Evolutionary conservation across 2,888 invertebrate species (phyloP).

Genomic region (Thera obeliscata): DNA sequence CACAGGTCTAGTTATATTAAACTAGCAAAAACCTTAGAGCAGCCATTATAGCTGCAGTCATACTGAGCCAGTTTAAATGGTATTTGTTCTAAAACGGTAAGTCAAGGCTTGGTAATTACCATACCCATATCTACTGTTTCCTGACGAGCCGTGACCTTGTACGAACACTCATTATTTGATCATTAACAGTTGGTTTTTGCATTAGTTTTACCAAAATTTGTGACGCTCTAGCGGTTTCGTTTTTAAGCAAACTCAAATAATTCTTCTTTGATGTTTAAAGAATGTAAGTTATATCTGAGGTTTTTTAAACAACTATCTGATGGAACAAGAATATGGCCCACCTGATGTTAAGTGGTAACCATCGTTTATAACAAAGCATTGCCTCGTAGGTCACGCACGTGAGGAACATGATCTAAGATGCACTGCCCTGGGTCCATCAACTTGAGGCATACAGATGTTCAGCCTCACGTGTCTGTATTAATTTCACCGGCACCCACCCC

Average conservation of each 20-base stretch:
- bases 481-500: too few species aligned
- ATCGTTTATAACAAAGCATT: too few species aligned
- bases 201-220: constrained; percentile 72
- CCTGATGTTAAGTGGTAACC: too few species aligned
- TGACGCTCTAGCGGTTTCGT: constrained; percentile 49
- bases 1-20: not conserved
- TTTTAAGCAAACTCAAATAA: constrained; percentile 23
- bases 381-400: too few species aligned
- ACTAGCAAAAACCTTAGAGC: constrained; percentile 6
- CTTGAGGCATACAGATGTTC: too few species aligned
- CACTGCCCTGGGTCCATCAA: too few species aligned
- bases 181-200: constrained; percentile 75
- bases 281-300: not conserved
- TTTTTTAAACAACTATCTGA: too few species aligned
- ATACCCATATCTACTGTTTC: constrained; percentile 81
- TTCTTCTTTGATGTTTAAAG: not conserved
- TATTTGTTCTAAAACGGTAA: constrained; percentile 81
- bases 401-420: too few species aligned
- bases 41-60: constrained; percentile 9
- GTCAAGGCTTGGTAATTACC: constrained; percentile 79
- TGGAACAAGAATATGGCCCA: too few species aligned
- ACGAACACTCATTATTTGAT: constrained; percentile 76
- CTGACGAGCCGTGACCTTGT: constrained; percentile 78
- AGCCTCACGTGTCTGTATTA: too few species aligned
- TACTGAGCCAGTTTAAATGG: constrained; percentile 57